Conservation (phyloP, 2,797 vertebrate genomes). For the Syndactyla subalaris region DNA sequence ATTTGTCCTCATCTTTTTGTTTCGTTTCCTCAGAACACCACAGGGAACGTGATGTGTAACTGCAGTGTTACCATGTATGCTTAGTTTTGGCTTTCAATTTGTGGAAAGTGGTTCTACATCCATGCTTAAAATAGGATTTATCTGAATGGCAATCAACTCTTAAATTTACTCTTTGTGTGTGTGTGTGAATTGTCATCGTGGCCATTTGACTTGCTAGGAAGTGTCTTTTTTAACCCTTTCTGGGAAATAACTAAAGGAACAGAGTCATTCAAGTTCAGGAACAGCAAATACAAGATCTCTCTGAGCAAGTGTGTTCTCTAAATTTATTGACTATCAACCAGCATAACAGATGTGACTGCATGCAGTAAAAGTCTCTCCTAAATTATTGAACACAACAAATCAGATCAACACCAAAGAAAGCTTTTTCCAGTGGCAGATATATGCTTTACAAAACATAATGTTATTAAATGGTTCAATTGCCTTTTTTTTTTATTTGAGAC, state of each 20-base stretch:
- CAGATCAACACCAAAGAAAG: slow-evolving; percentile 19
- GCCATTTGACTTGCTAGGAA: neutral
- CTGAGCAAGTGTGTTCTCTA: neutral
- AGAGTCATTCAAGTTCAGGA: neutral
- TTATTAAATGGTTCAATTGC: neutral
- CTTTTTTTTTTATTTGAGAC: neutral
- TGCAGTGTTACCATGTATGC: neutral
- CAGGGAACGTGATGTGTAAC: fast-evolving
- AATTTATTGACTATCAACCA: slow-evolving; percentile 35
- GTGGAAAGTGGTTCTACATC: neutral
- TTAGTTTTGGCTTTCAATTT: neutral
- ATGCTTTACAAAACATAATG: neutral
- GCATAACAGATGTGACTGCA: neutral
- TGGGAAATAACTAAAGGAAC: neutral
- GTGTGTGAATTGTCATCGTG: neutral
- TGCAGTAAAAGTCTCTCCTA: slow-evolving; percentile 24
- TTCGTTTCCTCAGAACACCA: neutral
- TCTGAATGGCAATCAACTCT: neutral
- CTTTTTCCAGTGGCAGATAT: slow-evolving; percentile 39
- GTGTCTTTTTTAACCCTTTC: slow-evolving; percentile 21
- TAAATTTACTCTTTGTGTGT: neutral
- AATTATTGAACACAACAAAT: slow-evolving; percentile 57
- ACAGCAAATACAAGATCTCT: neutral
- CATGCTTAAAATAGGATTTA: neutral
- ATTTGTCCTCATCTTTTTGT: neutral